Conservation (phyloP, 2,888 invertebrate genomes). For the Zonitis immaculata region DNA sequence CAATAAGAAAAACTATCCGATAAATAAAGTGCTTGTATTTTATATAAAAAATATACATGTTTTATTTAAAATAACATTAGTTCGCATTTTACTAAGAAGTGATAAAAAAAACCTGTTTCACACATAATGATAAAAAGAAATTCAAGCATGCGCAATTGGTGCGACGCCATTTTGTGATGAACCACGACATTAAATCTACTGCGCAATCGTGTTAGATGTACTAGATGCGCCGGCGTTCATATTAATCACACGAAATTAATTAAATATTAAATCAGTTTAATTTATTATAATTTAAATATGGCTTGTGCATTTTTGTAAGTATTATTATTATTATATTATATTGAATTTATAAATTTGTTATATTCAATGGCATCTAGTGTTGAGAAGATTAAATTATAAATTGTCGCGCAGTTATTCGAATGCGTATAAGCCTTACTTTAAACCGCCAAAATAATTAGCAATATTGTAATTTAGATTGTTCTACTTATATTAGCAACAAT, state of each 20-base stretch:
- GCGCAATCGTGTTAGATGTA: not conserved
- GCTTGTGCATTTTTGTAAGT: too few relatives aligned
- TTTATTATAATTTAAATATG: too few relatives aligned
- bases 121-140: not conserved
- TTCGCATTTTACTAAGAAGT: constrained; percentile 1
- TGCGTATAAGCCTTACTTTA: not conserved
- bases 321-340: too few relatives aligned
- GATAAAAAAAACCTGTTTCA: constrained; percentile 2
- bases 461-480: too few relatives aligned
- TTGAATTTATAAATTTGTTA: too few relatives aligned
- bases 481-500: too few relatives aligned
- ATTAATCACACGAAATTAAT: not conserved
- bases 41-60: not conserved
- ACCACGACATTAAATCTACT: not conserved
- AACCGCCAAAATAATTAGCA: not conserved
- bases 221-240: not conserved
- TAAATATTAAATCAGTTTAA: not conserved
- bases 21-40: too few relatives aligned
- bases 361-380: not conserved
- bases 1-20: too few relatives aligned
- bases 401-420: not conserved
- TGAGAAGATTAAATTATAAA: not conserved
- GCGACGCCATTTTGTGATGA: constrained; percentile 3
- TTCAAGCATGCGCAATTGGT: constrained; percentile 9
- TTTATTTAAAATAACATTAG: not conserved